Evolutionary conservation across 1,140 invertebrate species (phyloP), one percentile per base, ranked within the genome.

Genomic region (Scaptomyza pallida): DNA sequence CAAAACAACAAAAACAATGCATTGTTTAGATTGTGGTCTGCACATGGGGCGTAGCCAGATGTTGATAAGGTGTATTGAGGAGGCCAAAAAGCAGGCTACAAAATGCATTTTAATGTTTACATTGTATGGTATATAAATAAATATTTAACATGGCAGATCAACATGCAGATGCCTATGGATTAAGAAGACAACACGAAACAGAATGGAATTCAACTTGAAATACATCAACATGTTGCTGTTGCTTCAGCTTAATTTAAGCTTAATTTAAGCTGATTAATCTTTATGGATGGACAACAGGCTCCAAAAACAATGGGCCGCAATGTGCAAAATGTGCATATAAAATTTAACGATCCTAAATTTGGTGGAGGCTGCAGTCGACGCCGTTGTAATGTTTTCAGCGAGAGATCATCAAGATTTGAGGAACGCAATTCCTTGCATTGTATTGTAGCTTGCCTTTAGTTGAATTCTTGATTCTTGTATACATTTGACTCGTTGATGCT

Each of bases 191-290:
- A 9, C 23, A 21, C 3, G 23, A 41, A 52, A 52, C 21, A 2
- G 33, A 45, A 54, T n/a, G 6, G 23, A 33, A 44, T 43, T 44
- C 26, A n/a, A 26, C 13, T 47, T 23, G 26, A 30, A 6, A 47
- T 15, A 47, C 45, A 47, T 8, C 41, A 44, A 47, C 19, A 13
- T 5, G 10, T 50, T 15, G 19, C 33, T 15, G 45, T 19, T 47
- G 15, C 10, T 30, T 21, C 5, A 40, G 12, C 44, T 21, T 37
- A 19, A 15, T 26, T 33, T 51, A n/a, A n/a, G 13, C 4, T 9
- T 9, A n/a, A n/a, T 6, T 16, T 8, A 2, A 17, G 15, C 52
- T 57, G 73, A 86, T 81, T 47, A 71, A 85, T 86, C 81, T 85
- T 86, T 74, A 85, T 86, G 68, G 40, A 37, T n/a, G 60, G 26